Evolutionary conservation across 2,797 vertebrate species (phyloP).

Genomic region (Prunella strophiata): DNA sequence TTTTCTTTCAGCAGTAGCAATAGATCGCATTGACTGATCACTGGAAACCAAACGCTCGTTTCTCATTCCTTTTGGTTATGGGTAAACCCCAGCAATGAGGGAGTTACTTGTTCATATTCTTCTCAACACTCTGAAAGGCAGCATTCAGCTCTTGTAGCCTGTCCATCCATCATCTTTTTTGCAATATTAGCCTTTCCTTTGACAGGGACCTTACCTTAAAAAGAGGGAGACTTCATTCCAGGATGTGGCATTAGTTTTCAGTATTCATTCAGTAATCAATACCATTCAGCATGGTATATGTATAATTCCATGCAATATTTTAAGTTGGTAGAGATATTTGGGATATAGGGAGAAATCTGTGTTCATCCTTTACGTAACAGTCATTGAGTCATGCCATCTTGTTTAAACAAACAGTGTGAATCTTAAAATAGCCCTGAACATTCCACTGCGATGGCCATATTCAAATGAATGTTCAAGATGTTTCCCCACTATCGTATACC

Average conservation of each 20-base stretch:
- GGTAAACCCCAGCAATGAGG: background rate
- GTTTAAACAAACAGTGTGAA: constrained; percentile 62
- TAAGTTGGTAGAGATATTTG: background rate
- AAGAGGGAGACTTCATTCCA: background rate
- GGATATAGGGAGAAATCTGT: constrained; percentile 2
- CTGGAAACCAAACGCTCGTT: constrained; percentile 19
- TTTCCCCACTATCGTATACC: constrained; percentile 48
- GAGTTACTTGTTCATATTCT: constrained; percentile 1
- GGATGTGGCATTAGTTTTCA: background rate
- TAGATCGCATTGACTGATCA: background rate
- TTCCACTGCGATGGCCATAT: constrained; percentile 39
- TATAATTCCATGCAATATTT: background rate
- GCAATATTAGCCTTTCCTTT: background rate
- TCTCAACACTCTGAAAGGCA: background rate
- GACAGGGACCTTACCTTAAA: background rate
- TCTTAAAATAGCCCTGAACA: constrained; percentile 65
- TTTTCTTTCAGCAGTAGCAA: background rate
- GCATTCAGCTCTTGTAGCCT: background rate
- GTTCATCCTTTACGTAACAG: constrained; percentile 48
- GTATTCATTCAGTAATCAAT: background rate
- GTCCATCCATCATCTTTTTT: background rate
- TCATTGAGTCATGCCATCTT: constrained; percentile 33
- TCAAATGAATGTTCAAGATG: constrained; percentile 57
- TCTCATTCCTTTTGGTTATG: constrained; percentile 23
- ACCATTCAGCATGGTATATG: background rate